A percentile compares a stretch with the other conserved stretches of the same genome.
Conservation (phyloP, 2,113 vertebrate species). For the Elanoides forficatus region DNA sequence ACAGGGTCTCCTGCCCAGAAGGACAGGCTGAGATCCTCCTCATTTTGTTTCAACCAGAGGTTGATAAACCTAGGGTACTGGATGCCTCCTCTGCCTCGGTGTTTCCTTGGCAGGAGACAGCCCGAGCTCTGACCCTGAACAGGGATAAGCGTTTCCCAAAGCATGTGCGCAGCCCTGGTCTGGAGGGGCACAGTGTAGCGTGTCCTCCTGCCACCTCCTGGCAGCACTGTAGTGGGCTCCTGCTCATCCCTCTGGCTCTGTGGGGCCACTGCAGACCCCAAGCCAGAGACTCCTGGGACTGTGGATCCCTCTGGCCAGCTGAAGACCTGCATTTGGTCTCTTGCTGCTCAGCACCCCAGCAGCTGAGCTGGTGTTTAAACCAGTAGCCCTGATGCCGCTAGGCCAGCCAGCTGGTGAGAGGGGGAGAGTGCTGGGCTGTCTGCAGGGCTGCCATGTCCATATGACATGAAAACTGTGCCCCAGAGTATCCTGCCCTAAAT, state of each 20-base stretch:
- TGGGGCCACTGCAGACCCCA: accelerated
- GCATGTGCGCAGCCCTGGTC: neutral
- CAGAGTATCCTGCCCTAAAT: neutral
- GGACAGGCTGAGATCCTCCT: neutral
- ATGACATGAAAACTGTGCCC: neutral
- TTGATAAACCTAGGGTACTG: neutral
- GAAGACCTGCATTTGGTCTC: neutral
- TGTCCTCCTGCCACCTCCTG: neutral
- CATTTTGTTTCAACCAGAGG: neutral
- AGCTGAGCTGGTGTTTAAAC: neutral
- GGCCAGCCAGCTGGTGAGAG: neutral
- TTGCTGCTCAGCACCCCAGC: neutral
- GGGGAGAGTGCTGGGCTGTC: neutral
- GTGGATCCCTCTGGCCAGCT: neutral
- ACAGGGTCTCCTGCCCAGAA: neutral
- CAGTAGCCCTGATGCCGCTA: neutral
- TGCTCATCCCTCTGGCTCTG: neutral
- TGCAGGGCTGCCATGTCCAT: neutral
- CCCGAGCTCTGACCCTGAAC: accelerated
- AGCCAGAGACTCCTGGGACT: neutral
- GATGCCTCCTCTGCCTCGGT: neutral
- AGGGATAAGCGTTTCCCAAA: neutral
- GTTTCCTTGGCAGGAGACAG: neutral
- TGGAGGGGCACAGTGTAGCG: no score
- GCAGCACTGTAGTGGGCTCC: neutral